Evolutionary conservation across 2,888 invertebrate genomes (phyloP).

Genomic region (Formica aserva): DNA sequence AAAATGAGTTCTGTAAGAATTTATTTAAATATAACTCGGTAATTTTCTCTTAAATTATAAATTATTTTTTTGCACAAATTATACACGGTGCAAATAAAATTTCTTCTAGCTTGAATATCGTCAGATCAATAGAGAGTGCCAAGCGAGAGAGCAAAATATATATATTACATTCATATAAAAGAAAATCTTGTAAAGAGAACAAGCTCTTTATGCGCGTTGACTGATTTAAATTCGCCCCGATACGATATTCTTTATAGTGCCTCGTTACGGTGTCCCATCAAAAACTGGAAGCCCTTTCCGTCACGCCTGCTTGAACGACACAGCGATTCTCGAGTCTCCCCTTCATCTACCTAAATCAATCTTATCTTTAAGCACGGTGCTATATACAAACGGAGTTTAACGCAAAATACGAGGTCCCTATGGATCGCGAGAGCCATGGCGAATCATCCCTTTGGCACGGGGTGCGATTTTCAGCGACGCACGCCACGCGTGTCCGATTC

Average conservation of each 20-base stretch:
- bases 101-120: not conserved
- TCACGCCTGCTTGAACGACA: slow-evolving; percentile 57
- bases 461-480: slow-evolving; percentile 68
- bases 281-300: slow-evolving; percentile 39
- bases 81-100: not conserved
- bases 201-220: not conserved
- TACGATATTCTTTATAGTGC: not conserved
- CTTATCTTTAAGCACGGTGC: slow-evolving; percentile 40
- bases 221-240: slow-evolving; percentile 22
- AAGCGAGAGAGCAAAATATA: not conserved
- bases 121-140: not conserved
- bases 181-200: not conserved
- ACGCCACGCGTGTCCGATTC: slow-evolving; percentile 79
- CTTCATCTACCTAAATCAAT: slow-evolving; percentile 25
- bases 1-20: not conserved
- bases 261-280: slow-evolving; percentile 8
- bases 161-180: not conserved
- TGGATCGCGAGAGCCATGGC: slow-evolving; percentile 66
- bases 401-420: slow-evolving; percentile 29
- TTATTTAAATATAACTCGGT: not conserved
- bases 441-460: slow-evolving; percentile 69
- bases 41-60: not conserved
- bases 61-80: not conserved
- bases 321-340: slow-evolving; percentile 28
- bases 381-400: slow-evolving; percentile 32